A percentile compares a stretch with the other conserved stretches of the same genome.
phyloP scores from a whole-genome alignment of 2,888 invertebrate species.

The Polietes domitor region DNA sequence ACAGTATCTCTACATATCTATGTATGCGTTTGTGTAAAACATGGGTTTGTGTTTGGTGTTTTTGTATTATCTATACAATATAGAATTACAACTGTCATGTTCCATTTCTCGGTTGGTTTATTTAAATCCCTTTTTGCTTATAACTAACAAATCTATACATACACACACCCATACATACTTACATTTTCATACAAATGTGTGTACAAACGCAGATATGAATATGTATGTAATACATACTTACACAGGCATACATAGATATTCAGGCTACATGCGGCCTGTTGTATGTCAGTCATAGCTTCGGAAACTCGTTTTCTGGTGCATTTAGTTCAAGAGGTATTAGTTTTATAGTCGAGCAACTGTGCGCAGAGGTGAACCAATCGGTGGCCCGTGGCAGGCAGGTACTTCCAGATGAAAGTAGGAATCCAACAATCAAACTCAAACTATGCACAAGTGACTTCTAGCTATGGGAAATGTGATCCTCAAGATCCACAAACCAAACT shows the following conservation, averaged over 20 bases:
- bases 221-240: too few relatives aligned
- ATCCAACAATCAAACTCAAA: too few relatives aligned
- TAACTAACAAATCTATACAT: too few relatives aligned
- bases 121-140: conserved; percentile 63
- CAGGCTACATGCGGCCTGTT: conserved; percentile 30
- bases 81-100: conserved; percentile 67
- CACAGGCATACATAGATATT: conserved; percentile 24
- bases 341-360: not conserved
- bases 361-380: too few relatives aligned
- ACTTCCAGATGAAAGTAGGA: too few relatives aligned
- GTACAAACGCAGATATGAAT: not conserved
- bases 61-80: conserved; percentile 52
- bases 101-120: conserved; percentile 67
- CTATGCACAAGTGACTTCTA: too few relatives aligned
- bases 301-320: conserved; percentile 42
- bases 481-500: too few relatives aligned
- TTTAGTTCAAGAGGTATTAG: conserved; percentile 49
- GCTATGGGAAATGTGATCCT: too few relatives aligned
- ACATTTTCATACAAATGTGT: conserved; percentile 39
- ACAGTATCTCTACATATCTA: not conserved
- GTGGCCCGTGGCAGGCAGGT: too few relatives aligned
- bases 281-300: not conserved
- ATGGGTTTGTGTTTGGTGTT: too few relatives aligned
- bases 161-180: conserved; percentile 16
- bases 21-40: not conserved